Evolutionary conservation across 2,113 vertebrate genomes (phyloP).

Genomic region (Rhagologus leucostigma): DNA sequence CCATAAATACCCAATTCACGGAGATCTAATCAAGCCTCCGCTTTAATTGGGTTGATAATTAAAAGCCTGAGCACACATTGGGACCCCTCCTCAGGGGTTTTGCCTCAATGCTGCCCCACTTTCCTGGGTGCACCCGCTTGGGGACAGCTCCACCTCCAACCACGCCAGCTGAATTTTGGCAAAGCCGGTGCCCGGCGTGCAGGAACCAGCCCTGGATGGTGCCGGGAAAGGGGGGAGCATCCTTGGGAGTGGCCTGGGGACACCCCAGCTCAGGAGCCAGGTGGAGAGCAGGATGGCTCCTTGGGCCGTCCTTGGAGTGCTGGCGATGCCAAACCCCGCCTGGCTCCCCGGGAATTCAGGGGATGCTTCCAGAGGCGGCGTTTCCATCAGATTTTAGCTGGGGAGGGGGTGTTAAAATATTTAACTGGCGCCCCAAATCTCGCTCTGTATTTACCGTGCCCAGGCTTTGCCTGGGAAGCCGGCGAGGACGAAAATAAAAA

Average conservation of each 20-base stretch:
- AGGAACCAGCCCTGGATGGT: not conserved
- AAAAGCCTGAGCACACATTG: not conserved
- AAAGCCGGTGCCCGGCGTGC: fast-evolving
- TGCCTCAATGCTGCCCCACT: not conserved
- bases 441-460: not conserved
- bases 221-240: not conserved
- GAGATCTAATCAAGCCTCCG: not conserved
- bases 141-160: not conserved
- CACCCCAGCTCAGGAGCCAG: not conserved
- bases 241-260: not conserved
- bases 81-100: not conserved
- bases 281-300: fast-evolving
- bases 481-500: not conserved
- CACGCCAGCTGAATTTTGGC: not conserved
- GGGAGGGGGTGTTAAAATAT: fast-evolving
- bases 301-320: not conserved
- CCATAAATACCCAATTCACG: not conserved
- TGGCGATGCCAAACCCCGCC: not conserved
- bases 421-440: not conserved
- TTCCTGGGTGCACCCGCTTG: not conserved
- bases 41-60: not conserved
- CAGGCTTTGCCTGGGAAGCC: not conserved
- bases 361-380: not conserved
- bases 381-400: not conserved
- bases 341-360: not conserved